A percentile compares a stretch with the other conserved stretches of the same genome.
phyloP scores from a whole-genome alignment of 2,797 vertebrate species.

The Cossypha polioptera region DNA sequence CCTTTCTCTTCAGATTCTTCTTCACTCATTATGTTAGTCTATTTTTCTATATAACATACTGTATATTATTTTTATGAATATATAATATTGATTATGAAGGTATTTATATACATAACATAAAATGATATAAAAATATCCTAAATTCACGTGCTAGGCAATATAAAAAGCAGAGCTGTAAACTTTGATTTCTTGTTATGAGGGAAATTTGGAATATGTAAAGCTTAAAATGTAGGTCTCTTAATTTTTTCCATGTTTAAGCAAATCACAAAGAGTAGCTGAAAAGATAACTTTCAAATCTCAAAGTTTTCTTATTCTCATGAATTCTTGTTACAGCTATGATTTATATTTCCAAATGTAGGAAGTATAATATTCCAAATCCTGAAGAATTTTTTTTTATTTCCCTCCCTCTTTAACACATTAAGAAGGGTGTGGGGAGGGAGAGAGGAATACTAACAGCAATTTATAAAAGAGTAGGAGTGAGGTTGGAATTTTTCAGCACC shows the following conservation, averaged over 20 bases:
- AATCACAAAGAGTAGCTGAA: neutral
- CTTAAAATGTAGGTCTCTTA: too few relatives aligned
- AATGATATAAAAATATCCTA: neutral
- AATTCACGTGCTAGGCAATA: neutral
- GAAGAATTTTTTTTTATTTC: neutral
- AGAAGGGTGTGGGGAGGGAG: accelerated
- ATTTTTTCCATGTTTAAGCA: too few relatives aligned
- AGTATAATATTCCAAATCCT: neutral
- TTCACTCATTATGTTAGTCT: neutral
- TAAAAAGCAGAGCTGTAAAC: neutral
- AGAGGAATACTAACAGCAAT: too few relatives aligned
- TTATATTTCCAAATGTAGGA: neutral
- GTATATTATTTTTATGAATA: neutral
- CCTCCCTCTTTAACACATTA: neutral
- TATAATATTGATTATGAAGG: neutral
- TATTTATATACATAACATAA: neutral
- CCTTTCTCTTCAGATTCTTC: neutral
- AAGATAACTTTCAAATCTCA: neutral
- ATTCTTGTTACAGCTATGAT: neutral
- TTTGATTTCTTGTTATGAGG: neutral
- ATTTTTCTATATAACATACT: neutral
- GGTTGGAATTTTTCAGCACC: too few relatives aligned
- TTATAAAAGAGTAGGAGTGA: too few relatives aligned
- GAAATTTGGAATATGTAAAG: neutral
- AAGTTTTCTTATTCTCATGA: neutral